Evolutionary conservation across 2,113 vertebrate genomes (phyloP), one percentile per base, ranked within the genome.

Genomic region (Sialia sialis): DNA sequence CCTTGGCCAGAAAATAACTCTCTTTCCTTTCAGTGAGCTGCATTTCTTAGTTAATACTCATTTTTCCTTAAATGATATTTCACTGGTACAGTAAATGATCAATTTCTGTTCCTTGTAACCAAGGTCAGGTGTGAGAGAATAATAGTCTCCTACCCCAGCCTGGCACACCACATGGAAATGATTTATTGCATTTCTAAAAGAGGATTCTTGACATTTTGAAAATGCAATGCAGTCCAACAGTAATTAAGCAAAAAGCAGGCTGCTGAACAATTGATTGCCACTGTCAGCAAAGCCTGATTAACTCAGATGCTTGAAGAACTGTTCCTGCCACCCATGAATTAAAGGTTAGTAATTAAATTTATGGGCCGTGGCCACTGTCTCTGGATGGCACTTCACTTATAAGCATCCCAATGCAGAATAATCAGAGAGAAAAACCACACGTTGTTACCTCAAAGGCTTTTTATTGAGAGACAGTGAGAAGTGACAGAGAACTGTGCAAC

Each of bases 261-360:
- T 0, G 30, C 94, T 84, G 95, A 97, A 98, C 96, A 97, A 98
- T 97, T 98, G 97, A 98, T 98, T 97, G 95, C 92, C 84, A 90
- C 95, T 97, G 97, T 97, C 97, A 97, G 96, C 91, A 94, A 95
- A 97, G 84, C 91, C 94, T 97, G 97, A 98, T 98, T 98, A 98
- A 97, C 96, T 97, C 86, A 97, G 97, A 97, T 93, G 86, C 95
- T 97, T 97, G 86, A 96, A 97, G 95, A 98, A 96, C 90, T 93
- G 91, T 96, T 96, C 94, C 90, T 97, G 93, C 96, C 93, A 96
- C 78, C 90, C 93, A 90, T 72, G 87, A 98, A 97, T 96, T 97
- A 98, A 98, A 98, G 97, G 97, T 97, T 98, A 97, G 96, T 98
- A 97, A 98, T 98, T 98, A 98, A 98, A 97, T 96, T 97, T 96